These are phyloP conservation scores for Sanderia malayensis DNA, from an alignment of 30 jellyfish, hydroid and myxozoan species.

Conservation along the genomic window DNA sequence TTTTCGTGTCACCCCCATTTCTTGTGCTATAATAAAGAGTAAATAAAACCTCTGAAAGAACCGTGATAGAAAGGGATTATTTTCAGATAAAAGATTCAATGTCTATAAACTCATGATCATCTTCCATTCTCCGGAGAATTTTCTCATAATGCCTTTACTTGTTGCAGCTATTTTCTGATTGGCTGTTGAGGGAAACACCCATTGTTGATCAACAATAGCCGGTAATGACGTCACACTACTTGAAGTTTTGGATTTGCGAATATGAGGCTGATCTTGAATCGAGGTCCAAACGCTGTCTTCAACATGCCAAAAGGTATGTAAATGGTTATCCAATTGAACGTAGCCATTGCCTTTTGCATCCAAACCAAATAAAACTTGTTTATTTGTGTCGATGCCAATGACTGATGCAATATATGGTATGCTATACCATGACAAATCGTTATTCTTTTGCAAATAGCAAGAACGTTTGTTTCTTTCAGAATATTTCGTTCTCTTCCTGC, in stretches of 20 bases:
- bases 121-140: constrained; percentile 6
- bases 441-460: constrained; percentile 10
- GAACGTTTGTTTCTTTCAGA: background rate
- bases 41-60: too few relatives aligned
- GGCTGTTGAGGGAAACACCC: constrained; percentile 13
- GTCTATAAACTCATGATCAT: too few relatives aligned
- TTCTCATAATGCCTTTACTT: background rate
- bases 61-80: too few relatives aligned
- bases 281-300: constrained; percentile 26
- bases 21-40: too few relatives aligned
- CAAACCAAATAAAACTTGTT: constrained; percentile 4
- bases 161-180: constrained; percentile 5
- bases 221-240: background rate
- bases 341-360: constrained; percentile 9
- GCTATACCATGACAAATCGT: background rate
- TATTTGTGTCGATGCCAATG: constrained; percentile 14
- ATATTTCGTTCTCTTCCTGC: constrained; percentile 2
- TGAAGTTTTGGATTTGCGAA: constrained; percentile 4
- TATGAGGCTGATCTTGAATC: constrained; percentile 9
- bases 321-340: background rate
- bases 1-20: too few relatives aligned
- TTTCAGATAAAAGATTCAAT: too few relatives aligned
- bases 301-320: background rate
- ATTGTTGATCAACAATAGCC: background rate
- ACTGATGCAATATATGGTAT: constrained; percentile 12